A percentile compares a stretch with the other conserved stretches of the same genome.
phyloP scores from a whole-genome alignment of 2,797 vertebrate genomes.

The Bucorvus abyssinicus region DNA sequence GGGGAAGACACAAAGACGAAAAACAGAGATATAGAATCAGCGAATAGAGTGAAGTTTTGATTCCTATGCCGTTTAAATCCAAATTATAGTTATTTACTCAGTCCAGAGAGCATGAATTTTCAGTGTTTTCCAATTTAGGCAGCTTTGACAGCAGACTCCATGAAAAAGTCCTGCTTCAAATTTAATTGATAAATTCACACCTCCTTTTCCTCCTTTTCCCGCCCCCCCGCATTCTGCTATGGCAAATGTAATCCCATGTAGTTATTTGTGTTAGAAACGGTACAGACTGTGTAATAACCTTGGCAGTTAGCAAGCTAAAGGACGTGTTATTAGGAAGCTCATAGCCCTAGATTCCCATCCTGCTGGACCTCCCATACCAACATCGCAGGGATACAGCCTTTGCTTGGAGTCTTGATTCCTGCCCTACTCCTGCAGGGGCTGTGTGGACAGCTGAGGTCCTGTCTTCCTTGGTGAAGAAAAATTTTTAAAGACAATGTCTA shows the following conservation, averaged over 20 bases:
- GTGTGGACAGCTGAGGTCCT: neutral
- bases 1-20: conserved; percentile 56
- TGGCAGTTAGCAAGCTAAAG: neutral
- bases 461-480: neutral
- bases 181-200: neutral
- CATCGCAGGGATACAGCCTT: neutral
- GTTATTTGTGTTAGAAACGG: neutral
- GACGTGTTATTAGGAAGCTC: neutral
- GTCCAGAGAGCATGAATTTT: conserved; percentile 11
- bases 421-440: neutral
- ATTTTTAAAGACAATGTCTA: neutral
- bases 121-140: neutral
- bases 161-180: neutral
- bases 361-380: neutral
- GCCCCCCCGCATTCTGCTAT: neutral
- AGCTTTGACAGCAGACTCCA: neutral
- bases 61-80: conserved; percentile 41
- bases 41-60: conserved; percentile 21
- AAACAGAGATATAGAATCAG: conserved; percentile 41
- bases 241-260: neutral
- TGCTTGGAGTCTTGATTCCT: neutral
- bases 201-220: neutral
- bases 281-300: neutral
- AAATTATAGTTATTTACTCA: conserved; percentile 54
- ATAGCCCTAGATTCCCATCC: neutral